Evolutionary conservation across 2,113 vertebrate genomes (phyloP).

Genomic region (Callorhinus ursinus): DNA sequence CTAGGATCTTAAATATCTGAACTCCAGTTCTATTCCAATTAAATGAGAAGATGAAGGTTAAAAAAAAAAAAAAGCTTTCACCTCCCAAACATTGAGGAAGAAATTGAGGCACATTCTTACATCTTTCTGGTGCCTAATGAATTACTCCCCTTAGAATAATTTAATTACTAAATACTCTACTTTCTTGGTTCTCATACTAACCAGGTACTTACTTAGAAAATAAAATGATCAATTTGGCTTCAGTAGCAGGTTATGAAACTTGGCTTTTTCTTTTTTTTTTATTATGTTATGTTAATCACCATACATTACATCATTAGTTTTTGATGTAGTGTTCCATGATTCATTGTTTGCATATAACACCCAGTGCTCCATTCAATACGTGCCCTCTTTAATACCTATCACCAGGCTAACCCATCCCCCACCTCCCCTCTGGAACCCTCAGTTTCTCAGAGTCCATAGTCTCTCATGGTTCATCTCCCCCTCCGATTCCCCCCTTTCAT

Average conservation of each 20-base stretch:
- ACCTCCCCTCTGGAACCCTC: too few relatives aligned
- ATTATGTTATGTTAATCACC: too few relatives aligned
- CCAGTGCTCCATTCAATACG: too few relatives aligned
- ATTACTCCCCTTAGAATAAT: conserved; percentile 18
- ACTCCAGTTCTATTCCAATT: background rate
- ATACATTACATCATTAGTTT: too few relatives aligned
- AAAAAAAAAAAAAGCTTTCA: background rate
- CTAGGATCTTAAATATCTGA: conserved; percentile 21
- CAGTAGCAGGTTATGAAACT: conserved; percentile 12
- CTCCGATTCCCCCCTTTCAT: too few relatives aligned
- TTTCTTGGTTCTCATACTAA: conserved; percentile 24
- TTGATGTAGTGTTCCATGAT: too few relatives aligned
- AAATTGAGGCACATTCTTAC: conserved; percentile 25
- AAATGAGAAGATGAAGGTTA: background rate
- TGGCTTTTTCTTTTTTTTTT: background rate
- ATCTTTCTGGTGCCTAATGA: conserved; percentile 25
- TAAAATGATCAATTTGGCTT: conserved; percentile 11
- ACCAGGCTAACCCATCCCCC: too few relatives aligned
- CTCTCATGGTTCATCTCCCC: too few relatives aligned
- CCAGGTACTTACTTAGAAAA: conserved; percentile 23
- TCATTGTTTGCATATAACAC: too few relatives aligned
- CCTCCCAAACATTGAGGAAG: background rate
- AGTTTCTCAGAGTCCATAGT: too few relatives aligned
- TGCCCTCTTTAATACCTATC: too few relatives aligned
- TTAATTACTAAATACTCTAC: background rate